Evolutionary conservation across 2,113 vertebrate genomes (phyloP).

Genomic region (Alexandromys fortis): DNA sequence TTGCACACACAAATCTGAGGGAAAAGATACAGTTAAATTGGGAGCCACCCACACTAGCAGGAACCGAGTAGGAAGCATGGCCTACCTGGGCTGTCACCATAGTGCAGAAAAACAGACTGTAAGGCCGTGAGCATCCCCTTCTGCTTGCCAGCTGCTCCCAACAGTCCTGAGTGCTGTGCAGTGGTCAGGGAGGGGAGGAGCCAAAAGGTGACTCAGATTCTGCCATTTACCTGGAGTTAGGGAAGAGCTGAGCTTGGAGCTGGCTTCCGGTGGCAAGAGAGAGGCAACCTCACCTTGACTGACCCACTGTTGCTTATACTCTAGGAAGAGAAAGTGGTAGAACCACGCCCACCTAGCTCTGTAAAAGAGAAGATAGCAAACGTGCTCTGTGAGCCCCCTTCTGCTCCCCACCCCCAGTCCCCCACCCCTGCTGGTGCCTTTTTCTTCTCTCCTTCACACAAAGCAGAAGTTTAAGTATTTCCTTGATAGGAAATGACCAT

Average conservation of each 20-base stretch:
- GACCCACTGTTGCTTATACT: conserved; percentile 5
- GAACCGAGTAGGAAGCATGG: neutral
- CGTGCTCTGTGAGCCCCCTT: neutral
- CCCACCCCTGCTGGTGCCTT: no score
- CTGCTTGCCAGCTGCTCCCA: neutral
- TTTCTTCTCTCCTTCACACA: neutral
- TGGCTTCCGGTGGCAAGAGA: neutral
- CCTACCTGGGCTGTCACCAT: neutral
- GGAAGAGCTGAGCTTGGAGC: neutral
- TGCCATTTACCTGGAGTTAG: neutral
- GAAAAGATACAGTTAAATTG: neutral
- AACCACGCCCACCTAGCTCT: neutral
- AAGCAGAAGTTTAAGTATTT: neutral
- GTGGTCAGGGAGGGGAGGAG: neutral
- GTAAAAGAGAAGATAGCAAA: conserved; percentile 24
- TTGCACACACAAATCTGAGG: neutral
- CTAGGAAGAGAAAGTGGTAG: neutral
- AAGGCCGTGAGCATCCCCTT: neutral
- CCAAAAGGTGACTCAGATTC: neutral
- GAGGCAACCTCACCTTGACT: neutral
- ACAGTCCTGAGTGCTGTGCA: neutral
- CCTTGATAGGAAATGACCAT: neutral
- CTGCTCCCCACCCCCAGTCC: no score
- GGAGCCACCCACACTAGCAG: neutral
- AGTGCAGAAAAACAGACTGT: neutral